Base-by-base conservation (phyloP, 1,140 invertebrate genomes). In the Nymphalis io region DNA sequence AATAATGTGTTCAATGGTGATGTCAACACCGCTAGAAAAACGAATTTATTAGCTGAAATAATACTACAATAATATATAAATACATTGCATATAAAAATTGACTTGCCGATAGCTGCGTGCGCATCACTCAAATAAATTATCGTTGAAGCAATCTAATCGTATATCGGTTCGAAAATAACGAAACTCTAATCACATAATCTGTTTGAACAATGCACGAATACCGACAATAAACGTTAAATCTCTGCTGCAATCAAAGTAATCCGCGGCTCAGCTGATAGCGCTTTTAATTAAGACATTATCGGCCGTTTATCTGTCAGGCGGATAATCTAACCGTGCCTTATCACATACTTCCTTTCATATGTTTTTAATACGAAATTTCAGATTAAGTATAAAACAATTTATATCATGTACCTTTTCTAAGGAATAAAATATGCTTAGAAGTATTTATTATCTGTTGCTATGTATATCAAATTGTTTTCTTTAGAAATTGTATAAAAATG, bases 191-290 rank as follows among this genome's bases (percentile, higher is more conserved):
- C 68, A 38, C 51, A 72, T 77, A 72, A 75, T 80, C 73, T 69
- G 60, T 80, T 76, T 68, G 60, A 75, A 78, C 76, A 74, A 80
- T 78, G 71, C 70, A 74, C 71, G 67, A 68, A 81, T 70, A 79
- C 80, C 84, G 82, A 77, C 80, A 68, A 76, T 71, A 75, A 62
- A 66, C 75, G 84, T 82, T 82, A 84, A 86, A 87, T 87, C 84
- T 83, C 78, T 82, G 81, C 76, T 58, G 64, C 80, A 82, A 87
- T 86, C 84, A 60, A 46, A 58, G 70, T 86, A 83, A 88, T 88
- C 86, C 84, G 68, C 73, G 60, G 76, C 74, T 82, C 33, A 72
- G 55, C 53, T 59, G 80, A 83, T 85, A 85, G 73, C 74, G 68
- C 70, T 69, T 69, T 70, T 81, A 81, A 83, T 83, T 83, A 74